Evolutionary conservation across 2,797 vertebrate genomes (phyloP).

Genomic region (Aselliscus stoliczkanus): DNA sequence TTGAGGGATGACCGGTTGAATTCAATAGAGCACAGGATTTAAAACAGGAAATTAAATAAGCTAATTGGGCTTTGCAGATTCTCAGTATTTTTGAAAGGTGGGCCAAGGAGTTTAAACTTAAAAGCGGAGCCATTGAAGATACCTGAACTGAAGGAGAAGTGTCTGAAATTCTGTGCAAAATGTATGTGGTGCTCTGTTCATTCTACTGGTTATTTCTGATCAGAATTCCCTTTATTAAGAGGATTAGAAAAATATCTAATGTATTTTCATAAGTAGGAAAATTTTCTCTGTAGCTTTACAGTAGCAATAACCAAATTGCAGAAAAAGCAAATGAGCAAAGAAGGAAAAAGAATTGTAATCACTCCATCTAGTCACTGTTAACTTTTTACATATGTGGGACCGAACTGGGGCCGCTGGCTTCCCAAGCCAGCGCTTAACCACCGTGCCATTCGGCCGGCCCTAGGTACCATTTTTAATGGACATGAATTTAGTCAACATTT

Average conservation of each 20-base stretch:
- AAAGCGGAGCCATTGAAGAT: not conserved
- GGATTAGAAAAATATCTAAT: conserved; percentile 2
- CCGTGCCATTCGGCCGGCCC: too few relatives aligned
- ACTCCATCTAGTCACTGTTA: not conserved
- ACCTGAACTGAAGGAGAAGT: not conserved
- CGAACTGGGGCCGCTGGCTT: too few relatives aligned
- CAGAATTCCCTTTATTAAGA: conserved; percentile 20
- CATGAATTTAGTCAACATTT: not conserved
- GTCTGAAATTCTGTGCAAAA: not conserved
- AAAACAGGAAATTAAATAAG: not conserved
- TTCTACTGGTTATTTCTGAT: not conserved
- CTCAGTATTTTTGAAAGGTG: not conserved
- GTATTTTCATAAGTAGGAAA: too few relatives aligned
- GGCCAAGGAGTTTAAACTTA: not conserved
- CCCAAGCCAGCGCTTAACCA: too few relatives aligned
- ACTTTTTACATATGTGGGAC: too few relatives aligned
- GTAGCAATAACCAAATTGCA: too few relatives aligned
- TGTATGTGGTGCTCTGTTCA: not conserved
- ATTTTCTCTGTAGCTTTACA: too few relatives aligned
- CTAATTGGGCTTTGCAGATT: not conserved
- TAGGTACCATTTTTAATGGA: not conserved
- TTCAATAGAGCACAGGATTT: not conserved
- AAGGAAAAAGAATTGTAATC: not conserved
- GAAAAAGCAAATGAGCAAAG: too few relatives aligned
- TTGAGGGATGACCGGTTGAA: not conserved